Base-by-base conservation (phyloP, 2,797 vertebrate species). In the Sarcoramphus papa region DNA sequence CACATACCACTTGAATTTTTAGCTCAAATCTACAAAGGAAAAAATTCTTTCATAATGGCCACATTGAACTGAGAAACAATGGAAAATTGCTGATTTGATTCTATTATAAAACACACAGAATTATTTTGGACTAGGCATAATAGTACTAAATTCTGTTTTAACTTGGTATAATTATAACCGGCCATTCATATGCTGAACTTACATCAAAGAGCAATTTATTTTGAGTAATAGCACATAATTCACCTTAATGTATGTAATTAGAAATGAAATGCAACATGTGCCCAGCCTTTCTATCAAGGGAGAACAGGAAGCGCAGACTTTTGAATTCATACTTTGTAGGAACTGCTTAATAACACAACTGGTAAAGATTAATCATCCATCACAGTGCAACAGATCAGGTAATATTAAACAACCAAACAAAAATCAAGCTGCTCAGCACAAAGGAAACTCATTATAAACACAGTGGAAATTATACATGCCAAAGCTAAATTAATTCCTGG, bases 201-300 rank as follows among this genome's bases (percentile, higher is more conserved):
- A 76, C 91, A 85, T 85, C 89, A 95, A 96, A 97, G 94, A 82
- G 48, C 40, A 88, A 87, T 95, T 90, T 82, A 77, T 79, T 93
- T 89, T 73, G 72, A 91, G 65, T 84, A 94, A 92, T n/a, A 84
- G 86, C 43, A 57, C 57, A 77, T 93, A 92, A 95, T 56, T 93
- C 81, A 91, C 75, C 50, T 40, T 85, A 93, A 93, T 8, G 0
- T 30, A 82, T 20, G 10, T 69, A 88, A 91, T 92, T 91, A 90
- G 75, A 90, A 91, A 64, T 50, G 33, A 96, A 97, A 90, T n/a
- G 18, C 40, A 92, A 57, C 84, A 72, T 83, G 21, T 90, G 53
- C 47, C 27, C 37, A 75, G 81, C 67, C 57, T 65, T 75, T 65
- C 70, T 45, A 60, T 50, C 13, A 14, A 89, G 54, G 54, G 25